Percentiles rank a stretch among this genome's conserved stretches.
phyloP scores from a whole-genome alignment of 2,113 vertebrate genomes.

The Chunga burmeisteri region DNA sequence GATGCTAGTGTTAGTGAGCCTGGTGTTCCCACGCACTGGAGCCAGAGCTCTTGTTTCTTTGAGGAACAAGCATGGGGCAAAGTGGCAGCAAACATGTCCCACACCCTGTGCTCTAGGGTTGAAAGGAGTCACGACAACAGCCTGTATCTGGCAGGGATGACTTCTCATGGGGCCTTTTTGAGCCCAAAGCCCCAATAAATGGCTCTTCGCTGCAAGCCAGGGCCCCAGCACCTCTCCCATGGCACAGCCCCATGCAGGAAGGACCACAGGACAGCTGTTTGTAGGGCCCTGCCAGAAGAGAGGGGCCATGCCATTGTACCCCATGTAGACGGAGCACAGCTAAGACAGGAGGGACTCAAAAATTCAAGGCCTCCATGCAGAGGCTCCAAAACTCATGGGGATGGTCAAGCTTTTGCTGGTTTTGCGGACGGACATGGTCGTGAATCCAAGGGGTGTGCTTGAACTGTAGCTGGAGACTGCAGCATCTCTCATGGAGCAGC shows the following conservation, averaged over 20 bases:
- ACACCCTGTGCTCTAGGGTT: not conserved
- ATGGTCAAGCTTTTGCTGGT: not conserved
- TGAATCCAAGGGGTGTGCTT: not conserved
- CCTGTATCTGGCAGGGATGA: not conserved
- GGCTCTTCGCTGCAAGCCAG: not conserved
- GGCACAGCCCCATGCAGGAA: not conserved
- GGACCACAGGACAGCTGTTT: not conserved
- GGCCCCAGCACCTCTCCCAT: not conserved
- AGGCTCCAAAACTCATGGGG: not conserved
- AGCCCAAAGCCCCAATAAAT: not conserved
- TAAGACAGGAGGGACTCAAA: not conserved
- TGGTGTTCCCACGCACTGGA: not conserved
- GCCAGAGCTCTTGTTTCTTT: not conserved
- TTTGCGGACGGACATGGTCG: not conserved
- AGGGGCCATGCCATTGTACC: not conserved
- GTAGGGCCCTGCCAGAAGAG: not conserved
- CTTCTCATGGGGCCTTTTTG: not conserved
- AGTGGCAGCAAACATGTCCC: not conserved
- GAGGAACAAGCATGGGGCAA: not conserved
- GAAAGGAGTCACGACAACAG: not conserved
- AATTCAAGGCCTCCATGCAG: not conserved
- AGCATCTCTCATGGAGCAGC: not conserved
- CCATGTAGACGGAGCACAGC: not conserved
- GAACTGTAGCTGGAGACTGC: not conserved
- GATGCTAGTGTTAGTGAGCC: not conserved